Evolutionary conservation across 37 sponge, comb jelly and placozoan genomes (phyloP).

Genomic region (Cliona cf. orientalis): DNA sequence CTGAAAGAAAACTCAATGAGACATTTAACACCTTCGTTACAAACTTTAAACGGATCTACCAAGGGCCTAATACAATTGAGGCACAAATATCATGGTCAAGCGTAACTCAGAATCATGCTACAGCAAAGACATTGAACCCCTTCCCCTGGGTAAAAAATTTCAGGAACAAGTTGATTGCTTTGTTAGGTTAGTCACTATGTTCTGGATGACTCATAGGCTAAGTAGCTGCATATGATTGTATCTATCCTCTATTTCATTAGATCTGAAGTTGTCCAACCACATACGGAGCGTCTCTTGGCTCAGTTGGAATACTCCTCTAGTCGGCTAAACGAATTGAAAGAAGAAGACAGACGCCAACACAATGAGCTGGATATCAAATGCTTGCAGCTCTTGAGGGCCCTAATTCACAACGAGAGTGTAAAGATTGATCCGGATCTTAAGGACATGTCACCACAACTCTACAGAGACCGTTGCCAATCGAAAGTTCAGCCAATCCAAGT

Average conservation of each 20-base stretch:
- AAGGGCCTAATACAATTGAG: constrained; percentile 51
- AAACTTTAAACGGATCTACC: constrained; percentile 39
- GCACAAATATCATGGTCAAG: constrained; percentile 5
- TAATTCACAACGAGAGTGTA: constrained; percentile 73
- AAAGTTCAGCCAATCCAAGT: constrained; percentile 45
- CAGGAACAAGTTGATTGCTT: constrained; percentile 49
- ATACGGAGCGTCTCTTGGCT: not conserved
- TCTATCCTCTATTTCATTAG: no score
- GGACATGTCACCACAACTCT: constrained; percentile 30
- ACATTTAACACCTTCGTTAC: constrained; percentile 46
- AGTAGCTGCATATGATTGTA: no score
- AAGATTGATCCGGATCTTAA: constrained; percentile 58
- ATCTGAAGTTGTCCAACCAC: not conserved
- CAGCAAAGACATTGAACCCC: constrained; percentile 13
- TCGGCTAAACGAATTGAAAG: not conserved
- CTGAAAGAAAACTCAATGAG: constrained; percentile 51
- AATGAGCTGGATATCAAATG: constrained; percentile 55
- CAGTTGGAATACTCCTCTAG: constrained; percentile 21
- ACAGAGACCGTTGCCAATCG: not conserved
- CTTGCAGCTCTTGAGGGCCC: constrained; percentile 67
- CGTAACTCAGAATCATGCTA: constrained; percentile 37
- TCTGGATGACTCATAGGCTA: no score
- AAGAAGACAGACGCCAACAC: constrained; percentile 33
- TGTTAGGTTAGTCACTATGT: constrained; percentile 22
- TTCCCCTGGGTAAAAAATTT: constrained; percentile 71